Conservation (phyloP, 2,797 vertebrate genomes). For the Petrocephalus schoutedeni region DNA sequence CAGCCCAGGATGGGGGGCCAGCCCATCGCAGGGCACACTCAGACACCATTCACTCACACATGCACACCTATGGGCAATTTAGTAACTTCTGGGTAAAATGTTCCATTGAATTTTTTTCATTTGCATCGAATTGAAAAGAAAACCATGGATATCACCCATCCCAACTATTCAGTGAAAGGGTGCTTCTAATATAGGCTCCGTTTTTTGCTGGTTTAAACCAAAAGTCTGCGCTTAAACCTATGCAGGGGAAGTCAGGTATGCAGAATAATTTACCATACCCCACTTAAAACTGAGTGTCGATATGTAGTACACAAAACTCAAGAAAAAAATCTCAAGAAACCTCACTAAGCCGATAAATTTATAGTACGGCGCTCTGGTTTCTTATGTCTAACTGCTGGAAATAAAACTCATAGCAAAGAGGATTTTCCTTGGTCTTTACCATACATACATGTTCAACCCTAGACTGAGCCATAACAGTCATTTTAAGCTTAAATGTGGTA, state of each 20-base stretch:
- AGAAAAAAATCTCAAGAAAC: not conserved
- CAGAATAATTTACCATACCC: not conserved
- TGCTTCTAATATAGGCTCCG: not conserved
- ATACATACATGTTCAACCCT: not conserved
- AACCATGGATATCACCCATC: not conserved
- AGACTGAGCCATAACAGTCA: not conserved
- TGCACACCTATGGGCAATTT: too few species aligned
- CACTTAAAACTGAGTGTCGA: not conserved
- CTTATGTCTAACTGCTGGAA: not conserved
- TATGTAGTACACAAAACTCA: not conserved
- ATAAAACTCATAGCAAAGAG: not conserved
- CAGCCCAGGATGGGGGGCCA: too few species aligned
- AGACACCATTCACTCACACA: too few species aligned
- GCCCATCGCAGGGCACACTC: too few species aligned
- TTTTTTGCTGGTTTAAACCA: not conserved
- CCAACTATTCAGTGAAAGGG: not conserved
- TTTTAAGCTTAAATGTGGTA: not conserved
- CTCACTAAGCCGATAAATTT: not conserved
- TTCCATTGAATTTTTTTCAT: not conserved
- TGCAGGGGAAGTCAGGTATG: not conserved
- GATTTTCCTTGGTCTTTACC: not conserved
- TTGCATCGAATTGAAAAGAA: not conserved
- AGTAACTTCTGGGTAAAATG: not conserved
- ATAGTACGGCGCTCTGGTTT: not conserved
- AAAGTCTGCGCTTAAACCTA: not conserved